A percentile compares a stretch with the other conserved stretches of the same genome.
phyloP scores from a whole-genome alignment of 2,113 vertebrate species.

The Erpornis zantholeuca region DNA sequence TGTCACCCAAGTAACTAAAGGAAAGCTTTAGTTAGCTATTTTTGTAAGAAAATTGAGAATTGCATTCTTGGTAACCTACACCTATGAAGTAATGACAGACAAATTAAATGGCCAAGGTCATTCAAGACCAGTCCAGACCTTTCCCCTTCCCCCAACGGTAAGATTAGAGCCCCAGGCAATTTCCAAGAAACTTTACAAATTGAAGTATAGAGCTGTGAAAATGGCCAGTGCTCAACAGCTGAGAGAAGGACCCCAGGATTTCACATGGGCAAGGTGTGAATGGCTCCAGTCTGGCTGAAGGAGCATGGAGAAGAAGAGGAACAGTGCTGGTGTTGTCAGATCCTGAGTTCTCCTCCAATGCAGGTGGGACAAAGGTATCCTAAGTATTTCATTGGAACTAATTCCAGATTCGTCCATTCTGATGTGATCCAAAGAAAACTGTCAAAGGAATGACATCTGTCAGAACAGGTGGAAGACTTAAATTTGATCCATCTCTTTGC shows the following conservation, averaged over 20 bases:
- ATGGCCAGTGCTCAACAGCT: not conserved
- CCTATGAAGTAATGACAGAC: slow-evolving; percentile 39
- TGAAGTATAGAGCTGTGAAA: not conserved
- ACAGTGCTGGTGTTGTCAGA: not conserved
- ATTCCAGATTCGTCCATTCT: not conserved
- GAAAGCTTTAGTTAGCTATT: not conserved
- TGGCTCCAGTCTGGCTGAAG: not conserved
- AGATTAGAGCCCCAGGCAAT: slow-evolving; percentile 1
- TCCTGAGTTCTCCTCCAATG: not conserved
- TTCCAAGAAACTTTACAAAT: not conserved
- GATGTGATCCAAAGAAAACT: not conserved
- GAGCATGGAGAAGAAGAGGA: not conserved
- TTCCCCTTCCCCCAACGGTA: not conserved
- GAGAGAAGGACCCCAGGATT: not conserved
- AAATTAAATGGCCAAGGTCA: slow-evolving; percentile 51
- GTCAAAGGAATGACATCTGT: not conserved
- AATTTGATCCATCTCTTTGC: not conserved
- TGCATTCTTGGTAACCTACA: slow-evolving; percentile 23
- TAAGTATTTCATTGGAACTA: not conserved
- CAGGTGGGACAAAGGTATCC: not conserved
- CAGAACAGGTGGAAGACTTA: not conserved
- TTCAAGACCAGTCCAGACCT: not conserved
- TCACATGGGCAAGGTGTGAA: not conserved
- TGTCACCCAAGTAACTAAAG: slow-evolving; percentile 20
- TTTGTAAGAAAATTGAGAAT: slow-evolving; percentile 2